Evolutionary conservation across 2,888 invertebrate species (phyloP).

Genomic region (Parelbella ahira): DNA sequence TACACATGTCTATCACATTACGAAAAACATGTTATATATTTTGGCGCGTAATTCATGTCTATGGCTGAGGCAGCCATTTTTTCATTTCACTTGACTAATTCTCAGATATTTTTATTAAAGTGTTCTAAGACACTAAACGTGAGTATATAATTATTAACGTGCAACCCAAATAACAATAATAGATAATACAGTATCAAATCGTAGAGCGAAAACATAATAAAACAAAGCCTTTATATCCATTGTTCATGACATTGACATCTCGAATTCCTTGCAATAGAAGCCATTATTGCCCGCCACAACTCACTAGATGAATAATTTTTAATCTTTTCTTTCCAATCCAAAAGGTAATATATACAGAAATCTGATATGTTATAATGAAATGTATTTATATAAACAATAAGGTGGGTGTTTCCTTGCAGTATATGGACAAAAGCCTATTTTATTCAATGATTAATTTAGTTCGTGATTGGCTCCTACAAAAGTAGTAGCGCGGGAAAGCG

Average conservation of each 20-base stretch:
- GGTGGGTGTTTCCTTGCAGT: background rate
- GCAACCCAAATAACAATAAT: too few species aligned
- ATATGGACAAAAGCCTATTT: background rate
- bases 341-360: background rate
- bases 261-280: conserved; percentile 8
- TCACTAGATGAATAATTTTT: conserved; percentile 14
- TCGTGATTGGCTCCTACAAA: conserved; percentile 18
- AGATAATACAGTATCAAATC: too few species aligned
- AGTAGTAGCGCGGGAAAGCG: conserved; percentile 61
- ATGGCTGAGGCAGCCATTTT: too few species aligned
- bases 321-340: background rate
- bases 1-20: too few species aligned
- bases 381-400: too few species aligned
- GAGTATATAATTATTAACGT: too few species aligned
- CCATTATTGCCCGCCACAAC: conserved; percentile 9
- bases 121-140: too few species aligned
- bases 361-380: too few species aligned
- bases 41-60: too few species aligned
- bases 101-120: too few species aligned
- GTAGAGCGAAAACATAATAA: conserved; percentile 9
- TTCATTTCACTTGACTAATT: too few species aligned
- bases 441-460: conserved; percentile 8
- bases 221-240: conserved; percentile 23
- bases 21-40: too few species aligned
- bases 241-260: conserved; percentile 13